Evolutionary conservation across 2,113 vertebrate species (phyloP).

Genomic region (Tachycineta bicolor): DNA sequence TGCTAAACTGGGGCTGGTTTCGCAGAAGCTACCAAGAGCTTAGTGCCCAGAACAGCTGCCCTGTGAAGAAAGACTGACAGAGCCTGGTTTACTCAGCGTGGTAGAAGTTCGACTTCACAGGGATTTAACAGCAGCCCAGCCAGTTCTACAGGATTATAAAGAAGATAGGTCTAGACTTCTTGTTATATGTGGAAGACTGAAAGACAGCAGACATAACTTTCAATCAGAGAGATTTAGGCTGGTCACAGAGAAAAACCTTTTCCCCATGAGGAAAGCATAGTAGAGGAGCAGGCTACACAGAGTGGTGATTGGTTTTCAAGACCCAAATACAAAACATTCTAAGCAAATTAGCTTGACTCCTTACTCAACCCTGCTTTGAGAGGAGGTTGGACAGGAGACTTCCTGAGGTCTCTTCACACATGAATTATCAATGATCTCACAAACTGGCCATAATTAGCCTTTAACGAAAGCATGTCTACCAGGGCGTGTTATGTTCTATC

Average conservation of each 20-base stretch:
- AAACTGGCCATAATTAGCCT: conserved; percentile 70
- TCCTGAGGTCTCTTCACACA: neutral
- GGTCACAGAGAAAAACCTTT: neutral
- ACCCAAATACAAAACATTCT: neutral
- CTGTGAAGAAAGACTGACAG: too few species aligned
- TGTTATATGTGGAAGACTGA: neutral
- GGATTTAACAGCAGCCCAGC: neutral
- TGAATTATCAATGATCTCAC: neutral
- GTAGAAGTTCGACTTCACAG: fast-evolving
- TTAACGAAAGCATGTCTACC: conserved; percentile 77
- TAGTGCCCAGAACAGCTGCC: neutral
- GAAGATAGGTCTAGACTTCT: neutral
- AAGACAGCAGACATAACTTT: neutral
- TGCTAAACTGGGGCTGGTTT: neutral
- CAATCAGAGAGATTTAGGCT: neutral
- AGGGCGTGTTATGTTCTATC: conserved; percentile 68
- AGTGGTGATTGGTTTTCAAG: neutral
- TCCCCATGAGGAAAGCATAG: neutral
- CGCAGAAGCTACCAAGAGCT: neutral
- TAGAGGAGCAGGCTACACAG: neutral
- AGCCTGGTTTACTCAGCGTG: neutral
- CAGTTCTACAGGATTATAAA: neutral
- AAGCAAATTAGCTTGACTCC: neutral
- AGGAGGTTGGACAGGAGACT: neutral
- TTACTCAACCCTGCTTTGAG: neutral